These are phyloP conservation scores for Silurus aristotelis DNA, from an alignment of 2,797 vertebrate genomes.

Conservation along the genomic window DNA sequence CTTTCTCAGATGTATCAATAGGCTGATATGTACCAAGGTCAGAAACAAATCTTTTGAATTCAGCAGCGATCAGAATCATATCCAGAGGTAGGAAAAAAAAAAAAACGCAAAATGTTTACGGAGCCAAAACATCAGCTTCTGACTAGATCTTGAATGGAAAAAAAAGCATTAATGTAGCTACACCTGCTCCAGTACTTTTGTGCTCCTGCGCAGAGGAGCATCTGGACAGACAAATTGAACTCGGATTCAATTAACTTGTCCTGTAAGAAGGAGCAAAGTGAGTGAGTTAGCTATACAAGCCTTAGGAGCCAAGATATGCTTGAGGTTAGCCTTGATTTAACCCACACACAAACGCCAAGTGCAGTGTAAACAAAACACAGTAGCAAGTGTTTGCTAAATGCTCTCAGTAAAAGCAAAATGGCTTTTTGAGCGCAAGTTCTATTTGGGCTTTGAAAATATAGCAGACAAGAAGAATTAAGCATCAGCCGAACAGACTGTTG, in stretches of 20 bases:
- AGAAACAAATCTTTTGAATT: slow-evolving; percentile 81
- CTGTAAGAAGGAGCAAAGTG: slow-evolving; percentile 77
- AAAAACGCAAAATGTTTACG: slow-evolving; percentile 75
- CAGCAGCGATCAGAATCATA: slow-evolving; percentile 75
- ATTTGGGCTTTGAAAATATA: slow-evolving; percentile 26
- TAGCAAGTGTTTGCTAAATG: slow-evolving; percentile 62
- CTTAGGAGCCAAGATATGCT: slow-evolving; percentile 71
- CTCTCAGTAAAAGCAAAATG: slow-evolving; percentile 23
- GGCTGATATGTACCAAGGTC: slow-evolving; percentile 73
- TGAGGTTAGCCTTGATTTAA: slow-evolving; percentile 73
- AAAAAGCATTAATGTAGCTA: slow-evolving; percentile 74
- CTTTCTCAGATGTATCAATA: slow-evolving; percentile 71
- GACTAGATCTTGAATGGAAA: slow-evolving; percentile 72
- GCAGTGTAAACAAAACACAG: slow-evolving; percentile 71
- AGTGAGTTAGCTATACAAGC: slow-evolving; percentile 68
- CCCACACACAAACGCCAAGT: slow-evolving; percentile 69
- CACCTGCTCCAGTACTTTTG: slow-evolving; percentile 76
- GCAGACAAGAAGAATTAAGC: slow-evolving; percentile 47
- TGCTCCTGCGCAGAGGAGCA: slow-evolving; percentile 67
- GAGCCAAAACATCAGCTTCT: slow-evolving; percentile 70
- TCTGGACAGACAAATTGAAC: slow-evolving; percentile 69
- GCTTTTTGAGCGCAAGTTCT: slow-evolving; percentile 11
- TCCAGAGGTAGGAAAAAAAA: slow-evolving; percentile 53
- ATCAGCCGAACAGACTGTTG: slow-evolving; percentile 50
- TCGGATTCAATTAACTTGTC: slow-evolving; percentile 81